A percentile compares a stretch with the other conserved stretches of the same genome.
Conservation (phyloP, 2,113 vertebrate genomes). For the Corythornis vintsioides region DNA sequence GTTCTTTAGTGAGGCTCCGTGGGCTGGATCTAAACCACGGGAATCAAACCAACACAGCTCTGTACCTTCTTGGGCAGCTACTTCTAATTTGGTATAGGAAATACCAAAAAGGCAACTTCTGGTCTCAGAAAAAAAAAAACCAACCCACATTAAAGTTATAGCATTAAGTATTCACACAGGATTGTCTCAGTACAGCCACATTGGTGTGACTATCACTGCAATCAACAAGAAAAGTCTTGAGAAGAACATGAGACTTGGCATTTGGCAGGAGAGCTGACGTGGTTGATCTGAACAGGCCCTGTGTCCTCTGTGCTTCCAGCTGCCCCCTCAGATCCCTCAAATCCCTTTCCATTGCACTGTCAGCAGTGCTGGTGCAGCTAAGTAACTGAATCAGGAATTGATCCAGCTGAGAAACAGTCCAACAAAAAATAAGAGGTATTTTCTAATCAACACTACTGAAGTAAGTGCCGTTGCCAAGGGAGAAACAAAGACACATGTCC, state of each 20-base stretch:
- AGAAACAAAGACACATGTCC: slow-evolving; percentile 17
- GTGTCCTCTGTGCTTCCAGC: background rate
- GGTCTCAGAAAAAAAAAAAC: background rate
- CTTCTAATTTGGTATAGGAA: background rate
- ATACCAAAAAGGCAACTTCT: background rate
- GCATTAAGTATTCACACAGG: background rate
- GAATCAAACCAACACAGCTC: background rate
- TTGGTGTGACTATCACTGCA: background rate
- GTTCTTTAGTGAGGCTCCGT: background rate
- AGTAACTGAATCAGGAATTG: background rate
- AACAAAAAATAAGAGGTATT: slow-evolving; percentile 18
- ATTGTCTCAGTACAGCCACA: background rate
- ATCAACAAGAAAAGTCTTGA: background rate
- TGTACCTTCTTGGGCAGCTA: background rate
- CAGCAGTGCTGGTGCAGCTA: background rate
- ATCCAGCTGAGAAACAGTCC: slow-evolving; percentile 4
- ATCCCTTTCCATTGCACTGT: background rate
- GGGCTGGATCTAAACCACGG: background rate
- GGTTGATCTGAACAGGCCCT: background rate
- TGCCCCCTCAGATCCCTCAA: slow-evolving; percentile 1
- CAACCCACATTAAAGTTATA: background rate
- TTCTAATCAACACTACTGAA: background rate
- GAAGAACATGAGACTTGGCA: background rate
- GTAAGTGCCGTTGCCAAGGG: slow-evolving; percentile 8
- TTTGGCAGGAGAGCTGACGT: background rate